Percentiles rank a stretch among this genome's conserved stretches.
Conservation (phyloP, 2,113 vertebrate genomes). For the Hemibagrus wyckioides region DNA sequence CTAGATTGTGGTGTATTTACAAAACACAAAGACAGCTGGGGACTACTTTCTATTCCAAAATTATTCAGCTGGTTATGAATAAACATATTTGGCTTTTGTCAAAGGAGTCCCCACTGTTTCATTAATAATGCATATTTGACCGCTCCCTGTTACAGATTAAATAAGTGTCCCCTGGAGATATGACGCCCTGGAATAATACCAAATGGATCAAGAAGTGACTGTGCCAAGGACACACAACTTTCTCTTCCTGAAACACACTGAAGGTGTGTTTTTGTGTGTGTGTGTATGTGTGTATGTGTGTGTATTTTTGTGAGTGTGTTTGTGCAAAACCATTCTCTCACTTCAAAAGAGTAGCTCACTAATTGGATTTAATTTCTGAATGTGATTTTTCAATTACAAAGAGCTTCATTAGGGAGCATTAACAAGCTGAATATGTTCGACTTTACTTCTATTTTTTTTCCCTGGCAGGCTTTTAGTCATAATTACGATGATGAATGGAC, state of each 20-base stretch:
- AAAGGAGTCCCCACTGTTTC: slow-evolving; percentile 38
- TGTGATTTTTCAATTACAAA: slow-evolving; percentile 28
- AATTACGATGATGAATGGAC: neutral
- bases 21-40: slow-evolving; percentile 6
- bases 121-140: slow-evolving; percentile 45
- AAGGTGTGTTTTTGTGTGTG: neutral
- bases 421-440: slow-evolving; percentile 16
- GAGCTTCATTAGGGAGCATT: slow-evolving; percentile 6
- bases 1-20: neutral
- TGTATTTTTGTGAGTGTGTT: neutral
- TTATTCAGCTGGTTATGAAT: slow-evolving; percentile 43
- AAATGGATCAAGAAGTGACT: neutral
- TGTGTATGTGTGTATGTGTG: neutral
- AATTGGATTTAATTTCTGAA: slow-evolving; percentile 25
- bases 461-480: neutral
- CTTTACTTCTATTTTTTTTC: neutral
- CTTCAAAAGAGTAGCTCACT: neutral
- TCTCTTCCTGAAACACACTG: neutral
- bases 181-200: neutral
- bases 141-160: neutral
- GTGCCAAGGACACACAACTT: slow-evolving; percentile 32
- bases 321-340: neutral
- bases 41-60: slow-evolving; percentile 19
- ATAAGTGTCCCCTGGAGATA: slow-evolving; percentile 5
- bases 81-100: slow-evolving; percentile 40